Evolutionary conservation across 1,140 invertebrate genomes (phyloP), one percentile per base, ranked within the genome.

Genomic region (Zaprionus capensis): DNA sequence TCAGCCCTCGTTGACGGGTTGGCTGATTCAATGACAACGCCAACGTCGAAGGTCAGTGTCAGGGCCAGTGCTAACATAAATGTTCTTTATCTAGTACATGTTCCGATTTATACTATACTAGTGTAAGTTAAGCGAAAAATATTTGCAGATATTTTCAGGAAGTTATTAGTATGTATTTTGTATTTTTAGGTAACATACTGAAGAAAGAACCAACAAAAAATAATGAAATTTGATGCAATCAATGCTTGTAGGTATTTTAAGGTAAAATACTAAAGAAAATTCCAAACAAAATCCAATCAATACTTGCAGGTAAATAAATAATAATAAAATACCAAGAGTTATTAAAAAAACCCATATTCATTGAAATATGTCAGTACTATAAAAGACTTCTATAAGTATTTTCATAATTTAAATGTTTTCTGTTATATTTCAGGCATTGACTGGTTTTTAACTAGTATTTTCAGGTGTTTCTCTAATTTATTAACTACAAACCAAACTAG

Each of bases 1-100:
- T n/a, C 56, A 36, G 15, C 56, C 28, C 31, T 31, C 31, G 44
- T 22, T 61, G 65, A 70, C 71, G 75, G 51, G 44, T 59, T 78
- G 63, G 73, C 65, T 11, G 80, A 83, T 76, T 78, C 84, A 80
- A 83, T 88, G 81, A 79, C 84, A 78, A 74, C 88, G 36, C 74
- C 26, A 64, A 71, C 58, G 77, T 41, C 70, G 69, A 80, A 76
- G 84, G 70, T 76, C 74, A 83, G 72, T 78, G 86, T 46, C 70
- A 46, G 44, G 49, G 24, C 7, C 34, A 20, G n/a, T 57, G 41
- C 41, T 46, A 46, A 20, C 41, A 46, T 46, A 17, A 17, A 46
- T 46, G n/a, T 7, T n/a, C 15, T 17, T 46, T 46, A 46, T 34
- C 7, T 51, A 51, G 20, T 24, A 51, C 46, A 11, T 12, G 20